Conservation (phyloP, 2,797 vertebrate species). For the Melanitta fusca region DNA sequence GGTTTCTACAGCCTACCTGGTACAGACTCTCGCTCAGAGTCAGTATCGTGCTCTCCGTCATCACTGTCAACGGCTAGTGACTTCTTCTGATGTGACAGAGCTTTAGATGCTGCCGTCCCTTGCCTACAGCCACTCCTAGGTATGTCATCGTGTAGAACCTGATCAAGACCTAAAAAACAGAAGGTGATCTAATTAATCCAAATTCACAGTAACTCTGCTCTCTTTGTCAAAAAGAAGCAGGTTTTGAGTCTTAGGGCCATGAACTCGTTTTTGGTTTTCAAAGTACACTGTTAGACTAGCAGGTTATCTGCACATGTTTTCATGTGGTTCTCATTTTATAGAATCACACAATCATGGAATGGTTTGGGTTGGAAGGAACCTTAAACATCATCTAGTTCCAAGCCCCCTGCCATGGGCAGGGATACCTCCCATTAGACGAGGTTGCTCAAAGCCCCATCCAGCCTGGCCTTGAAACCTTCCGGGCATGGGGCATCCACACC, state of each 20-base stretch:
- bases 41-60: conserved; percentile 58
- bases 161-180: conserved; percentile 79
- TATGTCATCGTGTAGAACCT: conserved; percentile 74
- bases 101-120: conserved; percentile 64
- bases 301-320: background rate
- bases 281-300: background rate
- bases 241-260: background rate
- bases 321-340: background rate
- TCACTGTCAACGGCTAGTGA: conserved; percentile 42
- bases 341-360: too few species aligned
- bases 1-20: conserved; percentile 56
- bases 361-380: too few species aligned
- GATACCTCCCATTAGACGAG: too few species aligned
- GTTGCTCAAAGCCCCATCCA: too few species aligned
- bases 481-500: too few species aligned
- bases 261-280: background rate
- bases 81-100: conserved; percentile 51
- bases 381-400: too few species aligned
- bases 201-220: background rate
- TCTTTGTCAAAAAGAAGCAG: background rate
- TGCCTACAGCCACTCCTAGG: background rate
- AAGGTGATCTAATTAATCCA: background rate
- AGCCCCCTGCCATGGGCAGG: too few species aligned
- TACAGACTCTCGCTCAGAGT: conserved; percentile 75
- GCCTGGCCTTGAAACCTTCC: too few species aligned